Base-by-base conservation (phyloP, 1,140 invertebrate species). In the Leucophenga varia region DNA sequence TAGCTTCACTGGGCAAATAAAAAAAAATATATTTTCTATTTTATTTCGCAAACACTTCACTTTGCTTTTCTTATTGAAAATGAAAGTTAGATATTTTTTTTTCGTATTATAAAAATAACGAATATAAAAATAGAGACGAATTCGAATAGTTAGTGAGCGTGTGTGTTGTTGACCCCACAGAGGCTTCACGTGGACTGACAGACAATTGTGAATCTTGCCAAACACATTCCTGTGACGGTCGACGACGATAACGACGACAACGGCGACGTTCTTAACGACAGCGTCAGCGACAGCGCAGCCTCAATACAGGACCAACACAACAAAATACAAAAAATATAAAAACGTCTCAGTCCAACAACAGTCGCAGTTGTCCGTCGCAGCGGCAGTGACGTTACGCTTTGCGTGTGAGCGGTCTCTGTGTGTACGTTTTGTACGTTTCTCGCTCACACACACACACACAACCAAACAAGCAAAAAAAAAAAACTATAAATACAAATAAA, bases 151-250 rank as follows among this genome's bases (percentile, higher is more conserved):
- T 6, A 25, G 10, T 10, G 10, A 64, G 61, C 61, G 61, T 48
- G 63, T 67, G 54, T 67, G 63, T 68, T 72, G 69, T 72, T 72
- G 69, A 72, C 70, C 70, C 70, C 70, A 64, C 70, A 72, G 63
- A 67, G 70, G 64, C 63, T 72, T 64, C 60, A 64, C 63, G 69
- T 72, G 70, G 65, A 72, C 70, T 72, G 70, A 72, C 31, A 34
- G 7, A 30, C 59, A 64, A 54, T 53, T 55, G 46, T 55, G 56
- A 56, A 57, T 61, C 61, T 69, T 43, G 6, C 18, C 12, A 30
- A 30, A 30, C 32, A 35, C 32, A n/a, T 35, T 68, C 64, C 64
- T 68, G 64, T 61, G 64, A 67, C 64, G 53, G 59, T 65, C 63
- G 56, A 52, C 39, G 53, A 37, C 49, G 54, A 28, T 35, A 49